Base-by-base conservation (phyloP, 1,140 invertebrate genomes). In the Dreissena polymorpha region DNA sequence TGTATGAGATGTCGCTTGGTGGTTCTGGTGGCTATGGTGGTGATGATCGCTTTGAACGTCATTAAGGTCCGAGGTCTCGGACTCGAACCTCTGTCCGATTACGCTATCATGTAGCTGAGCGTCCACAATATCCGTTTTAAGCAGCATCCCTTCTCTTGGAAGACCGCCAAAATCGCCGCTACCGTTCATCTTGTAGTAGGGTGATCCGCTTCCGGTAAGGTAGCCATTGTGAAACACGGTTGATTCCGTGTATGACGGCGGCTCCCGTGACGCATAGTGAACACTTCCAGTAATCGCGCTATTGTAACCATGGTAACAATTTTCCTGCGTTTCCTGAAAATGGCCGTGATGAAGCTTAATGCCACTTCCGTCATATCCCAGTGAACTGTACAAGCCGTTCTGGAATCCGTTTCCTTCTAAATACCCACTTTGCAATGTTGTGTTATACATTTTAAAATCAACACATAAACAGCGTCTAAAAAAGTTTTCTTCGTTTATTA, bases 211-310 rank as follows among this genome's bases (percentile, higher is more conserved):
- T 57, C 84, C 86, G 18, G 85, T 80, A 51, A 88, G 65, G 70
- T 88, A 90, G 27, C 89, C 89, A 60, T 85, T 78, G 55, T 90
- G 88, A 51, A 87, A 87, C 18, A 90, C 83, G 0, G 87, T 83
- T 13, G 88, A 89, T 77, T 90, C 89, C 0, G 88, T 84, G 67
- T 90, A 90, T 3, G 89, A 84, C 23, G 89, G 89, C 14, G 89
- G 89, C 29, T 90, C 89, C 23, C 88, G 60, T 14, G 88, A 73
- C 27, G 84, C 64, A 63, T 86, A 89, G 51, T 85, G 53, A 63
- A 77, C 73, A 68, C 63, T 85, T 82, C 85, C 83, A 14, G 83
- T 69, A 13, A 79, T 73, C 16, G 83, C 72, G 12, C 78, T 73
- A 55, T 84, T 86, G 75, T 88, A 87, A 21, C 79, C 68, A 72